Evolutionary conservation across 1,140 invertebrate genomes (phyloP), one percentile per base, ranked within the genome.

Genomic region (Pentalonia nigronervosa): DNA sequence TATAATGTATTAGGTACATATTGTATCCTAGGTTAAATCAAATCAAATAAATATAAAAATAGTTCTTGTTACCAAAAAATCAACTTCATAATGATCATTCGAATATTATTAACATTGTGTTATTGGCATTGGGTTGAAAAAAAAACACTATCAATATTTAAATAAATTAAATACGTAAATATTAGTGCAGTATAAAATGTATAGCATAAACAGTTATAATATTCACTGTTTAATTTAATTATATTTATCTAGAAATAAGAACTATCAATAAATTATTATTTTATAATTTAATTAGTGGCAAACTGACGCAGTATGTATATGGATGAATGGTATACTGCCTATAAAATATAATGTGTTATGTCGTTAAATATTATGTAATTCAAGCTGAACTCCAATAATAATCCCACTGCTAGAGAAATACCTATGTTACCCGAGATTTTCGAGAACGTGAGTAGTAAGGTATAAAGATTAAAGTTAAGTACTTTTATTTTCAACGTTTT

Each of bases 211-310:
- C n/a, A 34, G n/a, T 76, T n/a, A n/a, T n/a, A 76, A 76, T 76
- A 76, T n/a, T 6, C 60, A 76, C 60, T 17, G 14, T 76, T 76
- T 4, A n/a, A 76, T 76, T n/a, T n/a, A n/a, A 76, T 76, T 76
- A n/a, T 76, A 76, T 76, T 67, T 76, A 76, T 14, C n/a, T n/a
- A n/a, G 60, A 30, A n/a, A 76, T 76, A 76, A n/a, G 60, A 76
- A 76, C n/a, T 34, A 76, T 76, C 60, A 76, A 76, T n/a, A 76
- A n/a, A 76, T n/a, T 67, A 67, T 67, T 67, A n/a, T 67, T 67
- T 67, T 67, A 67, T 67, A 67, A 67, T 67, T 67, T 17, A 76
- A n/a, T 76, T 76, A 76, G 60, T n/a, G 60, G n/a, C n/a, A n/a
- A 76, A 76, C n/a, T 76, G 60, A 76, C 60, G 60, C 14, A 76